Evolutionary conservation across 2,888 invertebrate genomes (phyloP).

Genomic region (Andrena marginata): DNA sequence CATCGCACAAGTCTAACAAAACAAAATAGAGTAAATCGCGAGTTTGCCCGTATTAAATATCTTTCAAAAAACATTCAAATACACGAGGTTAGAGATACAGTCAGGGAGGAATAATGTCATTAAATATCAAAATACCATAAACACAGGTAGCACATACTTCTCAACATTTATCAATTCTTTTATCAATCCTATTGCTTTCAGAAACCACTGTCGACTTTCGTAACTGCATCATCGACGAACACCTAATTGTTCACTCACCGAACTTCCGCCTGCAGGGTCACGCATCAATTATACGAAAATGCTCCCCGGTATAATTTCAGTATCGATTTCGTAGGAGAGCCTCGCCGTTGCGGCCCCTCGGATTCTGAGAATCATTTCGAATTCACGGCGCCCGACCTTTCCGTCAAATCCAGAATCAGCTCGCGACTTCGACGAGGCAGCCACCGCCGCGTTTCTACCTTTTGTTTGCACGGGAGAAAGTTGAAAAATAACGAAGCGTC

Average conservation of each 20-base stretch:
- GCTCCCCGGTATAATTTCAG: neutral
- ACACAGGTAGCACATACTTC: too few relatives aligned
- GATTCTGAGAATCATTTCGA: slow-evolving; percentile 19
- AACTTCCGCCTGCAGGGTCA: too few relatives aligned
- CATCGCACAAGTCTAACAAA: too few relatives aligned
- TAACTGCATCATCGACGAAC: too few relatives aligned
- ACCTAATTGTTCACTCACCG: too few relatives aligned
- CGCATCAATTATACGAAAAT: neutral
- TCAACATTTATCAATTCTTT: too few relatives aligned
- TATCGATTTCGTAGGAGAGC: neutral
- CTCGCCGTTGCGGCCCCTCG: neutral
- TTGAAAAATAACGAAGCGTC: slow-evolving; percentile 17
- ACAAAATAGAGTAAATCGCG: too few relatives aligned
- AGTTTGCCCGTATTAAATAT: too few relatives aligned
- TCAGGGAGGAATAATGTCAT: neutral
- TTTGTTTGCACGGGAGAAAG: slow-evolving; percentile 31
- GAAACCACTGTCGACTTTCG: too few relatives aligned
- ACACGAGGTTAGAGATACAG: too few relatives aligned
- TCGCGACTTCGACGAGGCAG: neutral
- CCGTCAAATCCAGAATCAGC: slow-evolving; percentile 18
- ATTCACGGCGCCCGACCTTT: slow-evolving; percentile 14
- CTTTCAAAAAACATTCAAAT: too few relatives aligned
- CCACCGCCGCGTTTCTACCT: neutral
- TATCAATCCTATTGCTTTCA: too few relatives aligned
- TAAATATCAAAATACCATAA: neutral